A percentile compares a stretch with the other conserved stretches of the same genome.
Evolutionary conservation across 2,888 invertebrate genomes (phyloP).

Genomic region (Chrysolina haemoptera): DNA sequence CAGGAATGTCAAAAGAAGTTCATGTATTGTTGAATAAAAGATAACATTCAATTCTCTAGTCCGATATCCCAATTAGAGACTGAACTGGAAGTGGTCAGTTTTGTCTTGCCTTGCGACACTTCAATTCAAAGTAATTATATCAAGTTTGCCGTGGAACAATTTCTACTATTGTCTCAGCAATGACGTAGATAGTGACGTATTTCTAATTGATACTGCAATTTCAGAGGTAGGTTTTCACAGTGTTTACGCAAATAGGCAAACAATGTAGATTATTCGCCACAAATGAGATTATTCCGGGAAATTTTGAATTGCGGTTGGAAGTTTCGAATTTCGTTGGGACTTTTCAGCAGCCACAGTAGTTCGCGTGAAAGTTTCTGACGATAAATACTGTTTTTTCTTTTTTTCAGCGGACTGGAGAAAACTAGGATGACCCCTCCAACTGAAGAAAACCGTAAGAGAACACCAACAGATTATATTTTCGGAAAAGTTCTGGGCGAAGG

Average conservation of each 20-base stretch:
- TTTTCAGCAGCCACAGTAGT: background rate
- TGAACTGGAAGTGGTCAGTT: too few relatives aligned
- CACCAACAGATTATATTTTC: slow-evolving; percentile 93
- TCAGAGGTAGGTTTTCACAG: slow-evolving; percentile 37
- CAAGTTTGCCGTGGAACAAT: slow-evolving; percentile 20
- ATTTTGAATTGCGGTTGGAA: slow-evolving; percentile 20
- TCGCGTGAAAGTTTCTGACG: background rate
- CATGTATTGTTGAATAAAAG: background rate
- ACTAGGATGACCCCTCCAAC: slow-evolving; percentile 63
- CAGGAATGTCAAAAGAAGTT: background rate
- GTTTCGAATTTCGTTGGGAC: background rate
- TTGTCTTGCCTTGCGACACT: background rate
- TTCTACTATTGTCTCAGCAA: slow-evolving; percentile 38
- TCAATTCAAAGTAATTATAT: slow-evolving; percentile 23
- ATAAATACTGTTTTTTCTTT: background rate
- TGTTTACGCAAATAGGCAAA: slow-evolving; percentile 32
- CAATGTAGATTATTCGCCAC: slow-evolving; percentile 17
- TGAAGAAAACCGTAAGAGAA: slow-evolving; percentile 75
- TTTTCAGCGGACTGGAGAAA: slow-evolving; percentile 12
- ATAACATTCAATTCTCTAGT: background rate
- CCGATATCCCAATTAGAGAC: background rate
- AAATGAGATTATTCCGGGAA: slow-evolving; percentile 20
- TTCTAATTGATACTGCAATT: slow-evolving; percentile 23
- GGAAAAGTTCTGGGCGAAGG: slow-evolving; percentile 97
- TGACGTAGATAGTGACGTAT: slow-evolving; percentile 41